Conservation (phyloP, 2,113 vertebrate genomes). For the Ictalurus furcatus region DNA sequence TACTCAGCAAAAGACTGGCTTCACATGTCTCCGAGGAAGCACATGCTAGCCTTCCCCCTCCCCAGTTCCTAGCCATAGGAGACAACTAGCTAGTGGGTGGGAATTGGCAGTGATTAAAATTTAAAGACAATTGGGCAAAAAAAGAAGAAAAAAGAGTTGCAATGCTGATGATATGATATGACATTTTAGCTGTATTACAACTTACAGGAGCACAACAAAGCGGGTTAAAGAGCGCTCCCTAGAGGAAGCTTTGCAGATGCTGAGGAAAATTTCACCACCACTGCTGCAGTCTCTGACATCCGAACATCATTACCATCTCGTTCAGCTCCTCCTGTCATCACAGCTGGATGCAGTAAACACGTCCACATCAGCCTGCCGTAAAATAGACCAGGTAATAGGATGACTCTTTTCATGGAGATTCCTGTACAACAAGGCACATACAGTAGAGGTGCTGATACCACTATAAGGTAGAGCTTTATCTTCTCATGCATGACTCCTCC, state of each 20-base stretch:
- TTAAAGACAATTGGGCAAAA: background rate
- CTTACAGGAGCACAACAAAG: constrained; percentile 72
- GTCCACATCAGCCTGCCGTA: constrained; percentile 76
- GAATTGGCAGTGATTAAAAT: background rate
- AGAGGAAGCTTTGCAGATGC: constrained; percentile 77
- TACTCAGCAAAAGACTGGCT: background rate
- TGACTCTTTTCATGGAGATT: background rate
- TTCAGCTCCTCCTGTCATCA: constrained; percentile 75
- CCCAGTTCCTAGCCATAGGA: background rate
- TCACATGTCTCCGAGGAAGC: background rate
- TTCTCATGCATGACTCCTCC: background rate
- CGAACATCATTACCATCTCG: constrained; percentile 63
- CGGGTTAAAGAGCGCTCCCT: constrained; percentile 78
- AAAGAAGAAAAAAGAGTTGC: background rate
- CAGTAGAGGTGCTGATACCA: no score
- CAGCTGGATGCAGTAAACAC: constrained; percentile 74
- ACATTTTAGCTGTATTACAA: background rate
- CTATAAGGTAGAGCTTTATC: background rate
- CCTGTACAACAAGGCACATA: no score
- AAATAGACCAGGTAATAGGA: constrained; percentile 80
- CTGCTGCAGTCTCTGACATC: constrained; percentile 59
- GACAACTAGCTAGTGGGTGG: background rate
- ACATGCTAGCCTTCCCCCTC: background rate
- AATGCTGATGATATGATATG: background rate
- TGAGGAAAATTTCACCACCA: constrained; percentile 60